Evolutionary conservation across 2,797 vertebrate species (phyloP).

Genomic region (Serranus cabrilla): DNA sequence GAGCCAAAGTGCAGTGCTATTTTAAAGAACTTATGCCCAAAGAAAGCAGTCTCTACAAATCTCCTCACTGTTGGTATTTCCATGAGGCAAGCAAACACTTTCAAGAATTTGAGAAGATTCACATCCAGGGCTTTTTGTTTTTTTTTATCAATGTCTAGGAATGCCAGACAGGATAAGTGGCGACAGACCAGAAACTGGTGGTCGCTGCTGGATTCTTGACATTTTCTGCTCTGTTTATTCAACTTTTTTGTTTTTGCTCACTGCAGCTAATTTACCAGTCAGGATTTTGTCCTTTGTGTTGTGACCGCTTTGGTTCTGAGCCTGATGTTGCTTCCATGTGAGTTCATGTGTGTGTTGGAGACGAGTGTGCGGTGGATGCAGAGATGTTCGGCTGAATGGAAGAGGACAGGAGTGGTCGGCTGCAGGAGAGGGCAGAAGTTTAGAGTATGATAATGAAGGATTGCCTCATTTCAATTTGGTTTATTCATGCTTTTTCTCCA

Average conservation of each 20-base stretch:
- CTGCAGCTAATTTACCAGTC: slow-evolving; percentile 44
- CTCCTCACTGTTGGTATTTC: background rate
- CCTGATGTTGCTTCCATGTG: background rate
- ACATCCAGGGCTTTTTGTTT: slow-evolving; percentile 3
- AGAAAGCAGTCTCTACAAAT: background rate
- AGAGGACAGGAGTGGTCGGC: slow-evolving; percentile 7
- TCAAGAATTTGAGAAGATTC: slow-evolving; percentile 21
- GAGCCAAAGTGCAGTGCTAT: background rate
- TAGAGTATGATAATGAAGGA: background rate
- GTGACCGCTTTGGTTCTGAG: slow-evolving; percentile 8
- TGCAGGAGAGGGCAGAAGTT: slow-evolving; percentile 28
- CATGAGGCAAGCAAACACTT: slow-evolving; percentile 17
- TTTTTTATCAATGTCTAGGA: slow-evolving; percentile 14
- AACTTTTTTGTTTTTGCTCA: slow-evolving; percentile 11
- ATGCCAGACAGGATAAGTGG: slow-evolving; percentile 57
- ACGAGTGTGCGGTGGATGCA: slow-evolving; percentile 27
- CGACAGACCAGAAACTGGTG: slow-evolving; percentile 43
- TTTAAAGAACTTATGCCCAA: background rate
- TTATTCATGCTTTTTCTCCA: background rate
- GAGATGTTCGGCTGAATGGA: slow-evolving; percentile 5
- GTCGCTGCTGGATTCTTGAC: slow-evolving; percentile 34
- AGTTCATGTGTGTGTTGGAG: background rate
- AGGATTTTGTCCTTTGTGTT: slow-evolving; percentile 28
- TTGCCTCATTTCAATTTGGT: background rate
- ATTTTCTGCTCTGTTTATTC: slow-evolving; percentile 23